Evolutionary conservation across 1,140 invertebrate genomes (phyloP), one percentile per base, ranked within the genome.

Genomic region (Teleogryllus occipitalis): DNA sequence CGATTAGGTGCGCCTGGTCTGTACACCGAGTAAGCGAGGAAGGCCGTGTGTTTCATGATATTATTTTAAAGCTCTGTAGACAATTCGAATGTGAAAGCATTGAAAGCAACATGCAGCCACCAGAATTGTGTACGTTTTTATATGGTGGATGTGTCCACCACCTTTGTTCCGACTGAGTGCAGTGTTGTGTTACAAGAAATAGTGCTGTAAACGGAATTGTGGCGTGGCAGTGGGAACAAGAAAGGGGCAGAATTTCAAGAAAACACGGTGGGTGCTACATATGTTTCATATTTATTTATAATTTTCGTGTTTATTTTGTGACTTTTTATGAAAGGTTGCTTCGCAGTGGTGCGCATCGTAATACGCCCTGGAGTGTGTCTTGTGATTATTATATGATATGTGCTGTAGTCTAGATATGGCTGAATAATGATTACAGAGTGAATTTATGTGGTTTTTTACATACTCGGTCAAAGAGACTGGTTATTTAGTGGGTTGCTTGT

Each of bases 1-100:
- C 78, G 78, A 78, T 65, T 78, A 78, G 65, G 78, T 74, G 47
- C 48, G 78, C 78, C 73, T 48, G 65, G 78, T 18, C 47, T 77
- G 15, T 47, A 46, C 76, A 47, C 76, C n/a, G 22, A n/a, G 39
- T 22, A 74, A n/a, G 46, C 47, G 46, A 72, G 47, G 48, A 47
- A 21, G 48, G 76, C 18, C 47, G 15, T 77, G 47, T 48, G 76
- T 49, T 77, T 48, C 46, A 18, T 21, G 76, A 21, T 18, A 77
- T 48, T 47, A 47, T 21, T 77, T 77, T 39, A 27, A 65, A 65
- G 54, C 18, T 65, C 54, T 47, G 21, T 76, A 39, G 39, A 8
- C 75, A 7, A 47, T 76, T 47, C 46, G 39, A 22, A 39, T 39
- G 48, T 77, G 48, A 48, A 77, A n/a, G 39, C 46, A 48, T 21